Percentiles rank a stretch among this genome's conserved stretches.
Conservation (phyloP, 2,888 invertebrate genomes). For the Drepanosiphum platanoidis region DNA sequence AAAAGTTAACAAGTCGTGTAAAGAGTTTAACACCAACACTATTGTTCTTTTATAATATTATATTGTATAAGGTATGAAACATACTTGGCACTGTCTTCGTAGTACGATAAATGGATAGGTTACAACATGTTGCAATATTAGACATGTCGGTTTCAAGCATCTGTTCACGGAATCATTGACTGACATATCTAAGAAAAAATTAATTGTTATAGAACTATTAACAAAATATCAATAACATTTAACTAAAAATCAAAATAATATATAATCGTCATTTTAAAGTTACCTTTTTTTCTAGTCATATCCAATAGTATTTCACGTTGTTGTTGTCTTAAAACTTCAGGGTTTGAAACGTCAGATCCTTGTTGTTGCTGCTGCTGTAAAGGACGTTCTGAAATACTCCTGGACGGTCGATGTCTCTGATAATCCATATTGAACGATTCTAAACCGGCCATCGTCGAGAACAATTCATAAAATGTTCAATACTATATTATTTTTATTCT, state of each 20-base stretch:
- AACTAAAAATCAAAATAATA: neutral
- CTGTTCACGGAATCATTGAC: constrained; percentile 54
- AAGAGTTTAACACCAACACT: no score
- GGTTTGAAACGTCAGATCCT: neutral
- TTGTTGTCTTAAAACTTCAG: neutral
- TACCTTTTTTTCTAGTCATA: constrained; percentile 41
- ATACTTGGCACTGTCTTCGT: constrained; percentile 92
- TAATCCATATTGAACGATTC: constrained; percentile 38
- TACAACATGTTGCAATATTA: constrained; percentile 77
- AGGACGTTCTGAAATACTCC: constrained; percentile 45
- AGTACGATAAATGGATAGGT: constrained; percentile 95
- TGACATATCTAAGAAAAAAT: constrained; percentile 31
- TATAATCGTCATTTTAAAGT: neutral
- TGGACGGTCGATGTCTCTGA: constrained; percentile 29
- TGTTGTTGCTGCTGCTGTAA: neutral
- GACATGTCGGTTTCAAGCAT: constrained; percentile 48
- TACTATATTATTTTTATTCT: neutral
- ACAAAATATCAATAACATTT: neutral
- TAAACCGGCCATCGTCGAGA: constrained; percentile 39
- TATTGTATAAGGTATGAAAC: no score
- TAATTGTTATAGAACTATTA: neutral
- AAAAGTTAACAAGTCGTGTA: no score
- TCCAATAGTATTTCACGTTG: constrained; percentile 31
- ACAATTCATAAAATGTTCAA: neutral
- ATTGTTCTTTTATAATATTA: no score